Base-by-base conservation (phyloP, 1,140 invertebrate species). In the Achroia grisella region DNA sequence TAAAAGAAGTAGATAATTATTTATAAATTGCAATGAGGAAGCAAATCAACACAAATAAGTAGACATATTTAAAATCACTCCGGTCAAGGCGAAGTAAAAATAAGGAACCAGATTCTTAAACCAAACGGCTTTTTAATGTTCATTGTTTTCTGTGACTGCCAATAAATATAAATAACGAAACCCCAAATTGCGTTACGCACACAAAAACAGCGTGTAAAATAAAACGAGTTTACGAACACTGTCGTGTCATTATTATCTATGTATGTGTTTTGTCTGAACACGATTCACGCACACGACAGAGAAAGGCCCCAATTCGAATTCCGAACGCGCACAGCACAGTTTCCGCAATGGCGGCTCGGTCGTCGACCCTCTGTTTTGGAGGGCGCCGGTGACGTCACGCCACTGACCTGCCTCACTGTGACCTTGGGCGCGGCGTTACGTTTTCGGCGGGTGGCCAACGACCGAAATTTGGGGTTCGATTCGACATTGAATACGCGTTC, bases 351-450 rank as follows among this genome's bases (percentile, higher is more conserved):
- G 69, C 75, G 64, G 62, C 70, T 64, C 70, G 79, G 77, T 62
- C 77, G 60, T 51, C 50, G 71, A 84, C 73, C 80, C 67, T 64
- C 14, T 42, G 71, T 71, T 83, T 83, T 83, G 76, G 79, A 77
- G 77, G 79, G 80, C 75, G 77, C 64, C 56, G 42, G 62, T 84
- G 77, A 84, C 80, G 77, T 81, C 80, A 81, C 70, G 54, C 30
- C 60, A 47, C 68, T 70, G 73, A 75, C 79, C 79, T 83, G 65
- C 76, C 79, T 62, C 65, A 80, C 68, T 45, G 53, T 50, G 75
- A 77, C 80, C 77, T 78, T 77, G 44, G 43, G 37, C 35, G 14
- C 14, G 31, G 17, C 10, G 34, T 14, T 27, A 23, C 40, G 46
- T 39, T 37, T 37, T 37, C 17, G 35, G 35, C 33, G 33, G 12